phyloP scores from a whole-genome alignment of 2,797 vertebrate species.

The Sandelia bainsii region DNA sequence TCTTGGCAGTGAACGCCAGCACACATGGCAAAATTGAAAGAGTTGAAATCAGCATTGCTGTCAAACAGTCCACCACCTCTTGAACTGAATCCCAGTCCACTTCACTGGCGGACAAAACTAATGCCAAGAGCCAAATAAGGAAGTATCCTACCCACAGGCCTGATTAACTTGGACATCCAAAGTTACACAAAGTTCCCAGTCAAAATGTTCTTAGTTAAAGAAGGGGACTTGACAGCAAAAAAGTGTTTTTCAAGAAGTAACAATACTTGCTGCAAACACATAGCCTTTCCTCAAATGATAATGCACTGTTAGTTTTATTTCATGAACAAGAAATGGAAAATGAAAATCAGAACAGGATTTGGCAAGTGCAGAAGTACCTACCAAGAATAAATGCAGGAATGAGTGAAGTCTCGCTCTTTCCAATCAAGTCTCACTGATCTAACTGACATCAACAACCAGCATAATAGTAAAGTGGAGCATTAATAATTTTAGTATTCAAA shows the following conservation, averaged over 20 bases:
- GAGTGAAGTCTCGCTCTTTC: background rate
- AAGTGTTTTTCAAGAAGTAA: background rate
- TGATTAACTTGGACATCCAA: background rate
- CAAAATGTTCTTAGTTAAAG: background rate
- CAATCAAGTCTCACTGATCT: background rate
- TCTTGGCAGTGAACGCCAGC: constrained; percentile 21
- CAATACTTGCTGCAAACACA: background rate
- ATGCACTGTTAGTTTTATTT: background rate
- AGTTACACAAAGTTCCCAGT: constrained; percentile 3
- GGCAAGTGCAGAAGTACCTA: background rate
- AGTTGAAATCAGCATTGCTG: constrained; percentile 24
- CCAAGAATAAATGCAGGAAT: no score
- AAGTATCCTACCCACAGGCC: background rate
- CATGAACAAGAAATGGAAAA: background rate
- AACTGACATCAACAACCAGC: no score
- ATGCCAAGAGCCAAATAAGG: constrained; percentile 3
- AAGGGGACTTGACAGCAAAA: background rate
- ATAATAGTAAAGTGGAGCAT: no score
- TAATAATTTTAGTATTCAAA: background rate
- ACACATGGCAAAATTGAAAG: constrained; percentile 33
- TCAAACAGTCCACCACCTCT: constrained; percentile 30
- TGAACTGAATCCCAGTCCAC: constrained; percentile 32
- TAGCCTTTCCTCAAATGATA: background rate
- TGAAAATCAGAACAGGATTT: background rate
- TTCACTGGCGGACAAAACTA: constrained; percentile 6